Base-by-base conservation (phyloP, 1,140 invertebrate species). In the Bombus difficillimus region DNA sequence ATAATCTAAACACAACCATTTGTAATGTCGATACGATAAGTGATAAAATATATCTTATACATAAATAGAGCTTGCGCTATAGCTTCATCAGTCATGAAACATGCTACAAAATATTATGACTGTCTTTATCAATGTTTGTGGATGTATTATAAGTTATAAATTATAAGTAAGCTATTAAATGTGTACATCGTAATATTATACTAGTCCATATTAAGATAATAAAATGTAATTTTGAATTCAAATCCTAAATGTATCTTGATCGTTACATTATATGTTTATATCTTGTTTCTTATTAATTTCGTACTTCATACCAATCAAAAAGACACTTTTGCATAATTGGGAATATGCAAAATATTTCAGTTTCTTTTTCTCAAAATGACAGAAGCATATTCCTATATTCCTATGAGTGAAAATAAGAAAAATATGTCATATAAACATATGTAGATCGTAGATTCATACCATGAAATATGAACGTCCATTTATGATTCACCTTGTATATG, bases 151-250 rank as follows among this genome's bases (percentile, higher is more conserved):
- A 95, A 95, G 92, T 94, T 95, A 94, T 90, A 92, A 93, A 93
- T 92, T 94, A 93, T 93, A 94, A 95, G 92, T 95, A 93, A 95
- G 93, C 93, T 95, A 95, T 94, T 95, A 93, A 95, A 95, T 95
- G 94, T 95, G 94, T 95, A 95, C 92, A 95, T 95, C 94, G 93
- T 95, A 94, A 94, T 93, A 93, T 87, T 94, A 95, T 94, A 95
- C 93, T 95, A 95, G 94, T 95, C 94, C 94, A 94, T 93, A 95
- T 90, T 95, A 95, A 94, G 91, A 93, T 93, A 94, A 95, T 95
- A 94, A 95, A 94, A 93, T 94, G 94, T 95, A 95, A 95, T 95
- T 95, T 95, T 95, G 94, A 95, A 95, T 93, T 95, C 94, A 94
- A 94, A 88, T 88, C 91, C 72, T 87, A 90, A 90, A 91, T 89